A percentile compares a stretch with the other conserved stretches of the same genome.
These are phyloP conservation scores for Rhinella marina DNA, from an alignment of 2,797 vertebrate species.

Conservation along the genomic window DNA sequence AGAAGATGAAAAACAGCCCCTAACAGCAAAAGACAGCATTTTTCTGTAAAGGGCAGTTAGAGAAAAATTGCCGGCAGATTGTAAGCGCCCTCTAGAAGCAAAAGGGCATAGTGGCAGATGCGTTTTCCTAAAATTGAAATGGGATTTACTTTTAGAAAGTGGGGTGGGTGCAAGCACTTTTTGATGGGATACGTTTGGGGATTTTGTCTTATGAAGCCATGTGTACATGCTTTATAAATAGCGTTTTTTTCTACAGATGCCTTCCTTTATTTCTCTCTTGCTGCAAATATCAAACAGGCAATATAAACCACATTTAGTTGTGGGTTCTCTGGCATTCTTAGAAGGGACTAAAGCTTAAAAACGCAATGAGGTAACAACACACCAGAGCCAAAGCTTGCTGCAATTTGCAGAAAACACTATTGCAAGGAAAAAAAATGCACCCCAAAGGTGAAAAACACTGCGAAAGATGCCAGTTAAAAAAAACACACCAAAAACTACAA, in stretches of 20 bases:
- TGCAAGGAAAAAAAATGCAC: no score
- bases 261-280: conserved; percentile 5
- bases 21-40: conserved; percentile 31
- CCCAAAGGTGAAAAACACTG: no score
- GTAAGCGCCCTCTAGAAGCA: neutral
- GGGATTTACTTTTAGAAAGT: conserved; percentile 42
- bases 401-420: no score
- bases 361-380: no score
- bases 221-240: conserved; percentile 58
- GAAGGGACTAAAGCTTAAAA: neutral
- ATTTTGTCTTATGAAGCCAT: conserved; percentile 58
- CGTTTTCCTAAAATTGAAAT: conserved; percentile 34
- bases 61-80: conserved; percentile 7
- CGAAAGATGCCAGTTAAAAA: no score
- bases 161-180: conserved; percentile 49
- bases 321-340: neutral
- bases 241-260: conserved; percentile 31
- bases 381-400: no score
- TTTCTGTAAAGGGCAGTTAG: conserved; percentile 22
- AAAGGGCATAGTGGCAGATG: conserved; percentile 7
- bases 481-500: no score
- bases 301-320: no score
- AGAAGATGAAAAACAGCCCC: conserved; percentile 15
- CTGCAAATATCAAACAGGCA: neutral
- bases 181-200: conserved; percentile 38